Percentiles rank a stretch among this genome's conserved stretches.
Conservation (phyloP, 2,113 vertebrate genomes). For the Eptesicus fuscus region DNA sequence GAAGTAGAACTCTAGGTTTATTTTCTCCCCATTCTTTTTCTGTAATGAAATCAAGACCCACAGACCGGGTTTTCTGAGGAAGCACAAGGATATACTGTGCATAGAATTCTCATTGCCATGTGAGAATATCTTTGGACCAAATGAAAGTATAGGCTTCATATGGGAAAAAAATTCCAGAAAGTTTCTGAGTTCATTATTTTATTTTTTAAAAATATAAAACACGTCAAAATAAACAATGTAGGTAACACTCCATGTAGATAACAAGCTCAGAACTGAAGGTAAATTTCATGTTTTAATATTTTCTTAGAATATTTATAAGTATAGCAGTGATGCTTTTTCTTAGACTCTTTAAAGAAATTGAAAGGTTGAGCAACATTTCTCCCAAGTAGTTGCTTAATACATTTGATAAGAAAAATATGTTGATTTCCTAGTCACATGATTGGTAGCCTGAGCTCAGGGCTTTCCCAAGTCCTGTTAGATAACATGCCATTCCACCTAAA, state of each 20-base stretch:
- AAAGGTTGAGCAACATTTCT: not conserved
- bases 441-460: not conserved
- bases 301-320: not conserved
- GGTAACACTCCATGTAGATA: not conserved
- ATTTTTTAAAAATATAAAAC: not conserved
- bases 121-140: not conserved
- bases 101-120: not conserved
- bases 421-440: not conserved
- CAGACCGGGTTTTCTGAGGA: not conserved
- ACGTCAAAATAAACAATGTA: not conserved
- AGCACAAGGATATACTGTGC: not conserved
- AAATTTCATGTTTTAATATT: not conserved
- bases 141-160: not conserved
- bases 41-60: constrained; percentile 1
- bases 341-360: not conserved
- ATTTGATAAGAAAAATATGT: not conserved
- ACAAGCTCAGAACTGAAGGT: not conserved
- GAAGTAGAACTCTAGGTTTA: not conserved
- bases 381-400: not conserved
- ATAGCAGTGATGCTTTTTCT: not conserved
- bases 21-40: not conserved
- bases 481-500: not conserved
- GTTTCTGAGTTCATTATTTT: not conserved
- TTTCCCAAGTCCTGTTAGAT: not conserved
- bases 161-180: not conserved